Evolutionary conservation across 2,888 invertebrate species (phyloP).

Genomic region (Nomada ruficornis): DNA sequence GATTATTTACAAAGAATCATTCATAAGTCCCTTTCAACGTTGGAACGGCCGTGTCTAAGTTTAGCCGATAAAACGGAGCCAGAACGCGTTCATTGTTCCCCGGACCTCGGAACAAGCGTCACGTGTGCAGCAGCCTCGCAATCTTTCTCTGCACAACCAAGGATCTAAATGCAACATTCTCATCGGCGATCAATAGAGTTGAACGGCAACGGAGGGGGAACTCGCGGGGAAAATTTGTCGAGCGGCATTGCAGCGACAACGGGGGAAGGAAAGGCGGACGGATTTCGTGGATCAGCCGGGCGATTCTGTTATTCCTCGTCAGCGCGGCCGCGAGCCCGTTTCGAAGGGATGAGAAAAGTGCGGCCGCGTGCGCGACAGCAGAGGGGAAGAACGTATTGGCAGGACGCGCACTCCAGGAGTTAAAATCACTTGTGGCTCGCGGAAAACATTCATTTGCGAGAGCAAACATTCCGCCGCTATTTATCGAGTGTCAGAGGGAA

Average conservation of each 20-base stretch:
- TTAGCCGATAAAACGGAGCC: constrained; percentile 45
- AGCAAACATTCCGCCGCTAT: constrained; percentile 68
- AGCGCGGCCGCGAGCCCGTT: background rate
- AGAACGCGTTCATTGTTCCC: constrained; percentile 52
- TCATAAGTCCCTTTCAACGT: constrained; percentile 49
- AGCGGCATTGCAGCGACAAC: background rate
- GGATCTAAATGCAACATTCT: background rate
- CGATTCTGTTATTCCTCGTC: constrained; percentile 5
- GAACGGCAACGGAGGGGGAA: background rate
- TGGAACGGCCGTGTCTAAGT: constrained; percentile 37
- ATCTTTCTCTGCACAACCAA: background rate
- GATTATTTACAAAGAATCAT: constrained; percentile 59
- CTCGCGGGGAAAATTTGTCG: background rate
- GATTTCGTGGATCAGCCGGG: constrained; percentile 4
- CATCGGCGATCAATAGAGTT: constrained; percentile 6
- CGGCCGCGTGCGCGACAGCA: background rate
- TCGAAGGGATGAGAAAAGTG: background rate
- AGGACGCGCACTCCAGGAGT: constrained; percentile 52
- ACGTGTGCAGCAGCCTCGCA: background rate
- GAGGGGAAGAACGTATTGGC: constrained; percentile 25
- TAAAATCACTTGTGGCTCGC: constrained; percentile 64
- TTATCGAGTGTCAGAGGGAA: constrained; percentile 71
- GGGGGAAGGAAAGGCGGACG: background rate
- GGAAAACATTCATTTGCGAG: constrained; percentile 70
- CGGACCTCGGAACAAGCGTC: background rate